A percentile compares a stretch with the other conserved stretches of the same genome.
Evolutionary conservation across 2,113 vertebrate genomes (phyloP).

Genomic region (Phrynosoma blainvillii): DNA sequence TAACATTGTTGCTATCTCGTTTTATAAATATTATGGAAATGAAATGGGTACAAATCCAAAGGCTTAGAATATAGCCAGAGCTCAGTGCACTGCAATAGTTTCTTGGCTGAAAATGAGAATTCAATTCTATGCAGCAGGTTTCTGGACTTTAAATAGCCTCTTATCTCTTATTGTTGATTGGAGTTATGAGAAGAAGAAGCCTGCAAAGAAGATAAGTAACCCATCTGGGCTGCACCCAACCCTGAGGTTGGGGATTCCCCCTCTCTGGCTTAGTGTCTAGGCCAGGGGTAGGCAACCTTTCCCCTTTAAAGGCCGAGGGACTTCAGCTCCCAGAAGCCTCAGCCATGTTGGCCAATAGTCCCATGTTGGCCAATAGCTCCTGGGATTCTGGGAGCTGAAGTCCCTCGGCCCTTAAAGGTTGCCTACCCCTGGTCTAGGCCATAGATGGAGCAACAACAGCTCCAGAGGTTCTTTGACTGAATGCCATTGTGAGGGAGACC

Average conservation of each 20-base stretch:
- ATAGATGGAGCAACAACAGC: background rate
- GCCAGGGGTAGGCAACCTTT: no score
- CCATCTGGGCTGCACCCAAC: background rate
- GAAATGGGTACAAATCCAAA: background rate
- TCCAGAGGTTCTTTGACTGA: background rate
- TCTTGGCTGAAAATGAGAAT: background rate
- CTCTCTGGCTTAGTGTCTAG: background rate
- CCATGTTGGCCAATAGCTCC: no score
- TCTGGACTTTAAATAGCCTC: background rate
- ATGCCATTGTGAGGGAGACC: background rate
- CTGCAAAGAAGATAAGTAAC: background rate
- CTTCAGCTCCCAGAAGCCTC: no score
- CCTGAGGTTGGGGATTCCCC: background rate
- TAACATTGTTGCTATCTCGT: no score
- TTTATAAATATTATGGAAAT: no score
- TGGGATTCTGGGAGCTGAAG: no score
- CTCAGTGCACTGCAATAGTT: no score
- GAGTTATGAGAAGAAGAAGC: background rate
- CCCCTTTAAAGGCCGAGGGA: no score
- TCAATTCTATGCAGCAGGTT: background rate
- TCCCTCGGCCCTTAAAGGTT: no score
- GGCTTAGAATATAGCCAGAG: background rate
- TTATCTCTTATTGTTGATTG: background rate
- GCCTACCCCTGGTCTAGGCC: no score
- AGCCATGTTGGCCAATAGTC: no score